phyloP scores from a whole-genome alignment of 2,888 invertebrate genomes.

The Xestia c-nigrum region DNA sequence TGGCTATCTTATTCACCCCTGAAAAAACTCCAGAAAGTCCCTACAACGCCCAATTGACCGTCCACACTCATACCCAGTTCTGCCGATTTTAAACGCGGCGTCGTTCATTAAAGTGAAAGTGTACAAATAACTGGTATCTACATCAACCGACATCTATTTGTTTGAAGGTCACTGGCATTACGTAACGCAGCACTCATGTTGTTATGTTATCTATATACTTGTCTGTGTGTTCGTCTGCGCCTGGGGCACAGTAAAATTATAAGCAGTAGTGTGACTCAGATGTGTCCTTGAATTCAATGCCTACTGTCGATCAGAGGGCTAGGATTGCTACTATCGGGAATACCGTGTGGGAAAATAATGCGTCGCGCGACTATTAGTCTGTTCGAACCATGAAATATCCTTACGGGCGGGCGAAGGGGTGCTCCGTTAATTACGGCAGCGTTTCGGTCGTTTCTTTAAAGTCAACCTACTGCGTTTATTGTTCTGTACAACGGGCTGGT shows the following conservation, averaged over 20 bases:
- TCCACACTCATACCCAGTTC: neutral
- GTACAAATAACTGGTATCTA: conserved; percentile 24
- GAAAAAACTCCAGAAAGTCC: neutral
- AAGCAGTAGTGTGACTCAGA: no score
- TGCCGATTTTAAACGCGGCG: neutral
- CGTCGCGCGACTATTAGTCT: no score
- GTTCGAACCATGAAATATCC: no score
- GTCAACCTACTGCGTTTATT: no score
- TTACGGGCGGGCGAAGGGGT: no score
- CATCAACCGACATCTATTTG: conserved; percentile 23
- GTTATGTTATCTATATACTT: conserved; percentile 28
- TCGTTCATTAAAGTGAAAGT: conserved; percentile 52
- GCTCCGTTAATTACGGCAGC: no score
- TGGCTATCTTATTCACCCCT: neutral
- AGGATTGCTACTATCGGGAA: no score
- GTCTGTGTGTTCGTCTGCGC: conserved; percentile 15
- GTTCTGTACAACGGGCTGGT: no score
- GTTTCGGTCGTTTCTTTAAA: no score
- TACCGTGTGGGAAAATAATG: no score
- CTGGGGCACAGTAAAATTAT: neutral
- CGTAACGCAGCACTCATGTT: conserved; percentile 22
- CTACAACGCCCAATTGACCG: neutral
- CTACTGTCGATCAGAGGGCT: no score
- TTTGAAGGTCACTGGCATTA: conserved; percentile 54
- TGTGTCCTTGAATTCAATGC: no score